Percentiles rank a stretch among this genome's conserved stretches.
Conservation (phyloP, 2,113 vertebrate species). For the Leucopternis melanops region DNA sequence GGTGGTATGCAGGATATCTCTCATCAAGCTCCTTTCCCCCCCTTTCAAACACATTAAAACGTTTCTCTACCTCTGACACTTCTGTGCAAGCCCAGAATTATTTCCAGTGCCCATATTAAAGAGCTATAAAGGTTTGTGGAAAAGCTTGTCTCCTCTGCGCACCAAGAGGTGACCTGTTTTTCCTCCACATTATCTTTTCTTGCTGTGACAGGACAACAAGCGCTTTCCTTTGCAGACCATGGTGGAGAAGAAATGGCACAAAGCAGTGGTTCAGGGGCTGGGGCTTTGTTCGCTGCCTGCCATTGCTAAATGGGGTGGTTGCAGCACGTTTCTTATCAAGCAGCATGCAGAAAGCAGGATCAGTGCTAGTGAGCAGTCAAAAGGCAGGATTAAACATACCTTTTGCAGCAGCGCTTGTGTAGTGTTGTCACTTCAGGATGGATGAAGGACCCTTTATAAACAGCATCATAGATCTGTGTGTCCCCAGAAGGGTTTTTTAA, state of each 20-base stretch:
- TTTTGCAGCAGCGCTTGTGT: neutral
- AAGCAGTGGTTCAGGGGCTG: neutral
- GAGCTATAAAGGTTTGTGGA: neutral
- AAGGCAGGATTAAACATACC: neutral
- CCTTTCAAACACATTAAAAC: neutral
- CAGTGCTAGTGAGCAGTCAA: neutral
- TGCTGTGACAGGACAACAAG: neutral
- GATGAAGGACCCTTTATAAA: neutral
- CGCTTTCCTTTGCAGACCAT: accelerated
- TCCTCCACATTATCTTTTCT: neutral
- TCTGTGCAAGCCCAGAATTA: neutral
- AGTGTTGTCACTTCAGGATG: neutral
- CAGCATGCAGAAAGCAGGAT: neutral
- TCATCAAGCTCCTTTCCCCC: neutral
- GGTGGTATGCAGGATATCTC: neutral
- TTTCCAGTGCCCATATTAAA: neutral
- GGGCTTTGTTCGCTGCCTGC: neutral
- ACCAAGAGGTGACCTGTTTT: neutral
- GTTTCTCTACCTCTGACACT: neutral
- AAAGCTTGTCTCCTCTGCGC: neutral
- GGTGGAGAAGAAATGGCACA: neutral
- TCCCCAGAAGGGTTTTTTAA: neutral
- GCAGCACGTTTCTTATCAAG: neutral
- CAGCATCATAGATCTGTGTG: neutral
- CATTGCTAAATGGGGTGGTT: neutral